Evolutionary conservation across 2,797 vertebrate genomes (phyloP).

Genomic region (Eurystomus glaucurus): DNA sequence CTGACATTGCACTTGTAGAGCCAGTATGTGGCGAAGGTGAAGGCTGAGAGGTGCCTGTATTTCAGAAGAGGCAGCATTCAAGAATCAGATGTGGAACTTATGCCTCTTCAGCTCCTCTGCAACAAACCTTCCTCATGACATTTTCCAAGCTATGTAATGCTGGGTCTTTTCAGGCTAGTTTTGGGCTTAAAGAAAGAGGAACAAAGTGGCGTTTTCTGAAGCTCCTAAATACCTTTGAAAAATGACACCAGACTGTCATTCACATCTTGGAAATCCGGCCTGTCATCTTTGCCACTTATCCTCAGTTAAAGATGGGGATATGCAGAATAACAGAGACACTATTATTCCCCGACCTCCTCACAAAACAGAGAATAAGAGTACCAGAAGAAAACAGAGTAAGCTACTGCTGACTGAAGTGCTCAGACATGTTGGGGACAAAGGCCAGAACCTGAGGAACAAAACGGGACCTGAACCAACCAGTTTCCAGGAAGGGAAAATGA

Average conservation of each 20-base stretch:
- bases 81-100: not conserved
- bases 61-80: not conserved
- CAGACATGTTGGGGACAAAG: not conserved
- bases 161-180: not conserved
- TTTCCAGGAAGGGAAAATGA: slow-evolving; percentile 10
- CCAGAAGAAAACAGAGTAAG: not conserved
- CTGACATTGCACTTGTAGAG: not conserved
- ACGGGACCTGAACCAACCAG: not conserved
- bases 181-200: not conserved
- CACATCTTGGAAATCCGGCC: not conserved
- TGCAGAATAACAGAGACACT: not conserved
- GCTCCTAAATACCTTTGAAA: not conserved
- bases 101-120: not conserved
- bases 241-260: not conserved
- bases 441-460: not conserved
- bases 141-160: not conserved
- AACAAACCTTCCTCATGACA: not conserved
- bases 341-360: not conserved
- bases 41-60: not conserved
- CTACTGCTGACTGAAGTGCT: not conserved
- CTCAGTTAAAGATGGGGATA: not conserved
- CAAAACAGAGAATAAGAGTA: not conserved
- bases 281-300: slow-evolving; percentile 32
- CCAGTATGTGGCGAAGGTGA: not conserved
- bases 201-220: not conserved